Percentiles rank a stretch among this genome's conserved stretches.
Conservation (phyloP, 2,888 invertebrate species). For the Trachelus iudaicus region DNA sequence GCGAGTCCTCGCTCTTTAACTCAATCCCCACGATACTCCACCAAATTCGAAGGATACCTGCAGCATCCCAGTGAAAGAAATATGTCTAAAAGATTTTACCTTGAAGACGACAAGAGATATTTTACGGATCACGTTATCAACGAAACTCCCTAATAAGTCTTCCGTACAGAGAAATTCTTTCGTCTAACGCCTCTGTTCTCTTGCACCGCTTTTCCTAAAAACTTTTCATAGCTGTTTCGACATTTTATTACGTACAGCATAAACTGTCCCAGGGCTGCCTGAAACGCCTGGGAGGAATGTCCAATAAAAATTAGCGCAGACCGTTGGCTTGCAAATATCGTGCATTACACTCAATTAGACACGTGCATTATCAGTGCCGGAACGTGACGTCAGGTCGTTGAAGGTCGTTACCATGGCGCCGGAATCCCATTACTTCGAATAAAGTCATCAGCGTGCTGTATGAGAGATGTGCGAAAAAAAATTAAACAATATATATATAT, state of each 20-base stretch:
- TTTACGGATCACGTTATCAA: background rate
- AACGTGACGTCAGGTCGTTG: background rate
- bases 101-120: background rate
- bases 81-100: background rate
- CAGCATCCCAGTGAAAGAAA: background rate
- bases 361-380: background rate
- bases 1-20: background rate
- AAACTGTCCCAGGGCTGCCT: background rate
- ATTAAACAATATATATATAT: no score
- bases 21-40: background rate
- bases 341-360: slow-evolving; percentile 3
- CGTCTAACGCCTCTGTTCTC: background rate
- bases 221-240: background rate
- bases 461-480: background rate
- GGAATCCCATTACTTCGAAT: background rate
- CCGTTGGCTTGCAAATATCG: slow-evolving; percentile 3
- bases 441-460: background rate
- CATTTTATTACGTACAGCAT: background rate
- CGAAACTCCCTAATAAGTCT: background rate
- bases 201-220: background rate
- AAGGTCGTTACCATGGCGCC: background rate
- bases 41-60: background rate
- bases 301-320: background rate
- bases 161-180: background rate
- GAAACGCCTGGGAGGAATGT: background rate